A percentile compares a stretch with the other conserved stretches of the same genome.
phyloP scores from a whole-genome alignment of 2,888 invertebrate species.

The Hanleya hanleyi region DNA sequence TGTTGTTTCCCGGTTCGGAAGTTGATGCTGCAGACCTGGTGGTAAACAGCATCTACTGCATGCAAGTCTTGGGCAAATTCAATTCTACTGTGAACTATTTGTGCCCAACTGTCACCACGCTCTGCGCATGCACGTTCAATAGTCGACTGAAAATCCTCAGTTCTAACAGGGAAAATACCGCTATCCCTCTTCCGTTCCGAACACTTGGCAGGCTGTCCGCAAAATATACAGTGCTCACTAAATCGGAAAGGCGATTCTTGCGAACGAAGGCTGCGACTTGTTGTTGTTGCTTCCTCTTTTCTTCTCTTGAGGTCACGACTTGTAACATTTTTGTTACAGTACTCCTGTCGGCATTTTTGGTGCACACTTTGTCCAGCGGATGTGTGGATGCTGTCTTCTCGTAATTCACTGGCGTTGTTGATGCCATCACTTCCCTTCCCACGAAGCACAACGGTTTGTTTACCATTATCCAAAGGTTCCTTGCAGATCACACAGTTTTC shows the following conservation, averaged over 20 bases:
- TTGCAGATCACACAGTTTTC: not conserved
- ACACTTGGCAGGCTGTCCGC: not conserved
- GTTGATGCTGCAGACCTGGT: conserved; percentile 39
- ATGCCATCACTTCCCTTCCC: not conserved
- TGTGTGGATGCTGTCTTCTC: no score
- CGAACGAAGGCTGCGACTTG: not conserved
- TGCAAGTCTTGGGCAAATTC: conserved; percentile 31
- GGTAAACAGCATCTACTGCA: conserved; percentile 43
- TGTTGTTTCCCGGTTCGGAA: conserved; percentile 30
- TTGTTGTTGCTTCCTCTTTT: not conserved
- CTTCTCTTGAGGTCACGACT: not conserved
- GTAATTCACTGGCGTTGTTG: not conserved
- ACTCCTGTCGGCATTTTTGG: not conserved
- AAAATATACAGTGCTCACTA: not conserved
- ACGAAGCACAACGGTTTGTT: not conserved
- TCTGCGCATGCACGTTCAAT: not conserved
- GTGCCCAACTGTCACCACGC: conserved; percentile 16
- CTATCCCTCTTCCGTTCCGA: not conserved
- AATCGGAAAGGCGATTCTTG: not conserved
- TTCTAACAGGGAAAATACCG: not conserved
- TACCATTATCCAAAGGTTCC: not conserved
- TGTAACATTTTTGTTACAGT: not conserved
- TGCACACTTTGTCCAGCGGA: not conserved
- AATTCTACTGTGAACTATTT: conserved; percentile 4
- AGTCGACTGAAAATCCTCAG: not conserved